Base-by-base conservation (phyloP, 2,797 vertebrate genomes). In the Cottoperca gobio region DNA sequence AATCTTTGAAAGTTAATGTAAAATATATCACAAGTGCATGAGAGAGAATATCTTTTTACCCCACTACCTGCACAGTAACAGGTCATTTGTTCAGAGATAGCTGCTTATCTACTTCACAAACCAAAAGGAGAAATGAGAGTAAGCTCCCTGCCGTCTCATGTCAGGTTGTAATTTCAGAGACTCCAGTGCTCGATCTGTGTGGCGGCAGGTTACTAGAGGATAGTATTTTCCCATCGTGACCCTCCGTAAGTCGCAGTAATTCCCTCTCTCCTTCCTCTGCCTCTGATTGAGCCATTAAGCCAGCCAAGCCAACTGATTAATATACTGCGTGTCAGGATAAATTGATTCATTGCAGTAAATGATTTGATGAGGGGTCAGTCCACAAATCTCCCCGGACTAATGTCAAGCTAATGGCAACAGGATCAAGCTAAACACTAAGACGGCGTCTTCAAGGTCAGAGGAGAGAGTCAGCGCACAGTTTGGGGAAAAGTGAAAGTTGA, bases 281-380 rank as follows among this genome's bases (percentile, higher is more conserved):
- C 83, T 85, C 77, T 78, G 82, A 90, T 82, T 85, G 86, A 90
- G 82, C 76, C 88, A 90, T 93, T 93, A 91, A 88, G 72, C 57
- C 78, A 57, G 78, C 84, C 73, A 42, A 82, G 84, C 66, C 73
- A 49, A 63, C 84, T 91, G 89, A 93, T 92, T 92, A 92, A 93
- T 93, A 90, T 71, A 92, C 81, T 83, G 86, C 72, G 50, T 91
- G 91, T 91, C 89, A 78, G 79, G 64, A 61, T 74, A 83, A 88
- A 91, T 88, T 91, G 91, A 94, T 92, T 92, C 78, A 92, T 91
- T 82, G 89, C 83, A 89, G 86, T 92, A 87, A 90, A 90, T 89
- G 89, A 91, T 91, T 92, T 93, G 89, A 93, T 82, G 90, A 92
- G 79, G 81, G 91, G 90, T 92, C 91, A 89, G 80, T 88, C 86